These are phyloP conservation scores for Diadromus collaris DNA, from an alignment of 2,888 invertebrate species.

Conservation along the genomic window DNA sequence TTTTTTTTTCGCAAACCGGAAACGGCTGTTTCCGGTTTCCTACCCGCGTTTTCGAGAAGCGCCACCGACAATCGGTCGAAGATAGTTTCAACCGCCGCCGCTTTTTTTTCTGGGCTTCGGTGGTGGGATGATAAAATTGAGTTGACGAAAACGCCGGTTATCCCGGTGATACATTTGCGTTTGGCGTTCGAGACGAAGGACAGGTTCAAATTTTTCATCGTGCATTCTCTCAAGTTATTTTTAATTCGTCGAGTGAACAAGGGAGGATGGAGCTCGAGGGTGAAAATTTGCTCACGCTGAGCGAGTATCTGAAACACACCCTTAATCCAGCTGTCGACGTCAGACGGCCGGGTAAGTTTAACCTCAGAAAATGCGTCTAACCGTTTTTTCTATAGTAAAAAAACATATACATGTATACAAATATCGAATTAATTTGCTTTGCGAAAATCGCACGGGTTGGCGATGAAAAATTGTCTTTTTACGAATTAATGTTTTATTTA, in stretches of 20 bases:
- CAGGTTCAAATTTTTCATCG: conserved; percentile 17
- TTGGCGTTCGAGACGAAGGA: conserved; percentile 8
- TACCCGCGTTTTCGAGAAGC: conserved; percentile 4
- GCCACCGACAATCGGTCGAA: conserved; percentile 22
- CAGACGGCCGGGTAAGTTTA: conserved; percentile 89
- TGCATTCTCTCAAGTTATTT: conserved; percentile 1
- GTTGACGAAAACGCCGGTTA: conserved; percentile 40
- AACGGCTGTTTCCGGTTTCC: not conserved
- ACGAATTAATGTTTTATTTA: conserved; percentile 29
- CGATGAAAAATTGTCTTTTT: conserved; percentile 33
- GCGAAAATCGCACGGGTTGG: not conserved
- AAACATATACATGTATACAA: not conserved
- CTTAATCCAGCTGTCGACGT: conserved; percentile 91
- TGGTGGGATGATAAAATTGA: conserved; percentile 19
- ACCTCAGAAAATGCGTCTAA: conserved; percentile 54
- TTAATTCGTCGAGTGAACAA: conserved; percentile 9
- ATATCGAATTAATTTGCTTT: conserved; percentile 14
- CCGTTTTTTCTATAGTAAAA: not conserved
- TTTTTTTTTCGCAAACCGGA: conserved; percentile 18
- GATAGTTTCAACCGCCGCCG: conserved; percentile 19
- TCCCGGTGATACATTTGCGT: conserved; percentile 37
- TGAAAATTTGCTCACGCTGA: conserved; percentile 90
- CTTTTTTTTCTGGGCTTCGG: not conserved
- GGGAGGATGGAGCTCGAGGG: conserved; percentile 92
- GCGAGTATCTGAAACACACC: conserved; percentile 93